Evolutionary conservation across 2,888 invertebrate genomes (phyloP), one percentile per base, ranked within the genome.

Genomic region (Plemyria rubiginata): DNA sequence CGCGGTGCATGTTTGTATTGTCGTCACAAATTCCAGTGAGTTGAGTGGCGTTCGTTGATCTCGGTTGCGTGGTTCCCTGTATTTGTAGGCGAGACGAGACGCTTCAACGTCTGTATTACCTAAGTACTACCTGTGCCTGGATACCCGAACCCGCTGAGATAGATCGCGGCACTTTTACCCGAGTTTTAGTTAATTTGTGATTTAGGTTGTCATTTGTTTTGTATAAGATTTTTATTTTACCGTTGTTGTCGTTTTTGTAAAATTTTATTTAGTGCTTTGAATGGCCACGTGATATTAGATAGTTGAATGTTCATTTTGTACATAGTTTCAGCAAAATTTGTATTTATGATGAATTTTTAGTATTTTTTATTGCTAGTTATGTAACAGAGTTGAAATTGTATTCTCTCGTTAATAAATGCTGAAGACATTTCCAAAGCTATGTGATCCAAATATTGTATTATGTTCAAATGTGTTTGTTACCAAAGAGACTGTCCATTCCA

Each of bases 381-480:
- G 41, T 59, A 60, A 52, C 65, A 32, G 53, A 55, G 58, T 49
- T 45, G 38, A 54, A 51, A 59, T 62, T 52, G 49, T 67, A 63
- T 62, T 62, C 65, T 70, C 70, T 66, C 45, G 56, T 53, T n/a
- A 50, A 57, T 50, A 54, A 58, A 52, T 38, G 49, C 53, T 41
- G 62, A 9, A 64, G 50, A 57, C 36, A 51, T 62, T 64, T 64
- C 72, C 72, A 67, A 69, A 70, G 71, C 66, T 66, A 65, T 70
- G 74, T 72, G 73, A 76, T 75, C 72, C 75, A 70, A 71, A 71
- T 69, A 76, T 71, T 71, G 75, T 78, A 61, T 66, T 59, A 80
- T 81, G 87, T 88, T 88, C 87, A 85, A 88, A 87, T 82, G 74
- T 80, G 85, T 88, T 88, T 80, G 85, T 88, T 88, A 90, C 90